These are phyloP conservation scores for Hypercompe scribonia DNA, from an alignment of 2,888 invertebrate species.

Conservation along the genomic window DNA sequence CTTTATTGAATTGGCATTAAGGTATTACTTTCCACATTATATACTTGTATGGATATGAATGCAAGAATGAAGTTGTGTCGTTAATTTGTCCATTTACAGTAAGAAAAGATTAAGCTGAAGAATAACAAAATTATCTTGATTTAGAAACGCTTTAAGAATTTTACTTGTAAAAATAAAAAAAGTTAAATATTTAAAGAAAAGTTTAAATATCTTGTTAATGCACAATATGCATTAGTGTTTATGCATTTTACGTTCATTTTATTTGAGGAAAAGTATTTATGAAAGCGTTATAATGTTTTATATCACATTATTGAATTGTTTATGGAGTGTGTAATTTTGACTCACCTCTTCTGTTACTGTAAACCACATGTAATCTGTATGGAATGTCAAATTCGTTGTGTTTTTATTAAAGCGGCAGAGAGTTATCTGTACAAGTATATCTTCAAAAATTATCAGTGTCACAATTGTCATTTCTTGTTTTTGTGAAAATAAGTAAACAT, in stretches of 20 bases:
- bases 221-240: background rate
- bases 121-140: no score
- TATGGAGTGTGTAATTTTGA: background rate
- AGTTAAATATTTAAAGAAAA: background rate
- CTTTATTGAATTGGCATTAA: slow-evolving; percentile 82
- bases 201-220: background rate
- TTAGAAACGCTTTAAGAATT: no score
- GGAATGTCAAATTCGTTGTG: background rate
- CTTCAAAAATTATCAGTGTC: background rate
- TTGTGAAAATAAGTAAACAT: background rate
- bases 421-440: background rate
- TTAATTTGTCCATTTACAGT: background rate
- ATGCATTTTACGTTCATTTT: background rate
- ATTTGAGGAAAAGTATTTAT: background rate
- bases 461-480: background rate
- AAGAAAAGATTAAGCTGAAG: background rate
- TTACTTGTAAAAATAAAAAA: no score
- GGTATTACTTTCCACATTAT: slow-evolving; percentile 32
- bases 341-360: background rate
- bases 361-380: background rate
- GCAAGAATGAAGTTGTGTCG: background rate
- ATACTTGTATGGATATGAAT: slow-evolving; percentile 3
- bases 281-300: background rate
- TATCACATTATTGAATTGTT: background rate
- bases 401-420: background rate